A percentile compares a stretch with the other conserved stretches of the same genome.
phyloP scores from a whole-genome alignment of 2,888 invertebrate genomes.

The Scaptomyza flava region DNA sequence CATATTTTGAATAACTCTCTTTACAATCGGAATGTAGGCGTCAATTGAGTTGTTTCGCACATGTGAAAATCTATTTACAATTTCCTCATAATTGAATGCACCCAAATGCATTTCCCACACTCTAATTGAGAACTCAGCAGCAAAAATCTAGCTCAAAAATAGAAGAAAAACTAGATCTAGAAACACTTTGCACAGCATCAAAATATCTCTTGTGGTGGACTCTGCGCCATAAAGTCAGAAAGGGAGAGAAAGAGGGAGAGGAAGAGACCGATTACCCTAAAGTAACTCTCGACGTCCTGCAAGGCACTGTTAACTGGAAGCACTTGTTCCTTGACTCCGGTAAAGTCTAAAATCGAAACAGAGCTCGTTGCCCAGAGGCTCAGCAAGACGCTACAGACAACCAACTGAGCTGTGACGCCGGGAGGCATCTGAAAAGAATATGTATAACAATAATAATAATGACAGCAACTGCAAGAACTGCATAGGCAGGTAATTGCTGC shows the following conservation, averaged over 20 bases:
- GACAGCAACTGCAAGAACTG: slow-evolving; percentile 21
- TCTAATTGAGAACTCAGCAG: slow-evolving; percentile 72
- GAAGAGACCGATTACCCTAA: slow-evolving; percentile 22
- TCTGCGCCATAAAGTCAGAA: slow-evolving; percentile 53
- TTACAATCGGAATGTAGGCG: slow-evolving; percentile 25
- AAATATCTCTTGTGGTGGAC: slow-evolving; percentile 51
- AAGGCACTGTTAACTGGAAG: slow-evolving; percentile 65
- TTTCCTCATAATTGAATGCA: slow-evolving; percentile 58
- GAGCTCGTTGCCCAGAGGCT: slow-evolving; percentile 27
- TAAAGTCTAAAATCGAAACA: slow-evolving; percentile 12
- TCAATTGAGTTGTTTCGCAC: slow-evolving; percentile 38
- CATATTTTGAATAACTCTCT: slow-evolving; percentile 13
- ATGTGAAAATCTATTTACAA: slow-evolving; percentile 33
- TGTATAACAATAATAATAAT: slow-evolving; percentile 34
- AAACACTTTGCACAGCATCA: slow-evolving; percentile 31
- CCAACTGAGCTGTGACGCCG: slow-evolving; percentile 78
- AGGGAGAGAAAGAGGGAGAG: not conserved
- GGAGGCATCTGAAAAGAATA: slow-evolving; percentile 29
- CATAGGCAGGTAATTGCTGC: slow-evolving; percentile 71
- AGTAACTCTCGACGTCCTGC: slow-evolving; percentile 58
- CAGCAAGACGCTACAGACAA: slow-evolving; percentile 61
- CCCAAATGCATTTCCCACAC: slow-evolving; percentile 44
- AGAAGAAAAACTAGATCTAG: slow-evolving; percentile 17
- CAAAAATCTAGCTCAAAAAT: slow-evolving; percentile 5
- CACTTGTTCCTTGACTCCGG: slow-evolving; percentile 67